Conservation (phyloP, 1,140 invertebrate genomes). For the Reticulitermes speratus region DNA sequence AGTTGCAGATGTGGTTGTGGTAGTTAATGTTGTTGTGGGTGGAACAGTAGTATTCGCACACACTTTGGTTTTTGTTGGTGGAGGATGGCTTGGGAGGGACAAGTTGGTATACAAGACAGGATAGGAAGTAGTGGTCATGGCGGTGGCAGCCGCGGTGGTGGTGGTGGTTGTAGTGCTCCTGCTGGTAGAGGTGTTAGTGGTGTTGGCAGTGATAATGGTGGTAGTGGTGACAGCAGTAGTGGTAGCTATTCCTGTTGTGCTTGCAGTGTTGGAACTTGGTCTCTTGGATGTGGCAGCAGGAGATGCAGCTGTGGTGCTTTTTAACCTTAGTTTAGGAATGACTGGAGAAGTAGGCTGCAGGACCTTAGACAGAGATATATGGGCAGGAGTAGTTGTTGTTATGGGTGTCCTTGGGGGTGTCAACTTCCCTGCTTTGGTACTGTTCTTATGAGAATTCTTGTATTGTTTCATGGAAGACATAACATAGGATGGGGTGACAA, state of each 20-base stretch:
- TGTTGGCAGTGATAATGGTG: no score
- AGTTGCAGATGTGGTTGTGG: neutral
- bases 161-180: no score
- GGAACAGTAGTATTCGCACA: no score
- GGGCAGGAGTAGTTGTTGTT: neutral
- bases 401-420: neutral
- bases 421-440: constrained; percentile 34
- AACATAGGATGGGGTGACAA: constrained; percentile 23
- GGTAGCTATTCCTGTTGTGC: neutral
- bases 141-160: no score
- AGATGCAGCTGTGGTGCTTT: neutral
- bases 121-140: neutral
- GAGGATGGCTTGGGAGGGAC: neutral
- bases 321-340: neutral
- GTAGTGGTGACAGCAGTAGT: no score
- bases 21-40: neutral
- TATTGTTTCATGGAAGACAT: neutral
- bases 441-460: constrained; percentile 35
- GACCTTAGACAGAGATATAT: neutral
- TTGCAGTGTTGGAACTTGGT: neutral
- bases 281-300: neutral
- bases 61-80: neutral
- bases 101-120: neutral
- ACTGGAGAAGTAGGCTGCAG: constrained; percentile 6
- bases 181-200: no score